A percentile compares a stretch with the other conserved stretches of the same genome.
Evolutionary conservation across 2,113 vertebrate genomes (phyloP).

Genomic region (Mormoops blainvillei): DNA sequence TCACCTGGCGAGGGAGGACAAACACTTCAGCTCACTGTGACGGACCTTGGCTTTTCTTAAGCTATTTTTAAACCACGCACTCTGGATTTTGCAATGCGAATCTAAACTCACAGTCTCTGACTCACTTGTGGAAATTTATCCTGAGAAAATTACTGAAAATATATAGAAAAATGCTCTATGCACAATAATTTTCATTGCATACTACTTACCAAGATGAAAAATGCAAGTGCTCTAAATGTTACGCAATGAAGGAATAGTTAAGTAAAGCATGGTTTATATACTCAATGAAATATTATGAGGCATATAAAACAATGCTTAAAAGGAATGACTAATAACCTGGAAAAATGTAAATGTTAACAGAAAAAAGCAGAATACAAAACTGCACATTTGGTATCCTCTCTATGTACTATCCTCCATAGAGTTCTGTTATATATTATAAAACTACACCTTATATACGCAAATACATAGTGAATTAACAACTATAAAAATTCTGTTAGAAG

Average conservation of each 20-base stretch:
- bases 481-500: neutral
- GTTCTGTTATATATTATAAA: neutral
- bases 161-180: neutral
- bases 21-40: neutral
- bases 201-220: slow-evolving; percentile 11
- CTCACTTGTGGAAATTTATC: neutral
- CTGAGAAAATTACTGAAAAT: slow-evolving; percentile 7
- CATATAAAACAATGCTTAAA: neutral
- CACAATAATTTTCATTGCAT: slow-evolving; percentile 1
- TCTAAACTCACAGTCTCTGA: neutral
- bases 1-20: slow-evolving; percentile 29
- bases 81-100: neutral
- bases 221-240: neutral
- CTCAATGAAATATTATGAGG: neutral
- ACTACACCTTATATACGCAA: neutral
- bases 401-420: too few species aligned
- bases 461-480: neutral
- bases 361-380: neutral
- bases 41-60: neutral
- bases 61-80: neutral
- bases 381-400: neutral
- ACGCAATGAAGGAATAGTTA: neutral
- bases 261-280: neutral
- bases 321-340: slow-evolving; percentile 27
- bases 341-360: slow-evolving; percentile 36